These are phyloP conservation scores for Dusona sp. DNA, from an alignment of 2,888 invertebrate genomes.

Conservation along the genomic window DNA sequence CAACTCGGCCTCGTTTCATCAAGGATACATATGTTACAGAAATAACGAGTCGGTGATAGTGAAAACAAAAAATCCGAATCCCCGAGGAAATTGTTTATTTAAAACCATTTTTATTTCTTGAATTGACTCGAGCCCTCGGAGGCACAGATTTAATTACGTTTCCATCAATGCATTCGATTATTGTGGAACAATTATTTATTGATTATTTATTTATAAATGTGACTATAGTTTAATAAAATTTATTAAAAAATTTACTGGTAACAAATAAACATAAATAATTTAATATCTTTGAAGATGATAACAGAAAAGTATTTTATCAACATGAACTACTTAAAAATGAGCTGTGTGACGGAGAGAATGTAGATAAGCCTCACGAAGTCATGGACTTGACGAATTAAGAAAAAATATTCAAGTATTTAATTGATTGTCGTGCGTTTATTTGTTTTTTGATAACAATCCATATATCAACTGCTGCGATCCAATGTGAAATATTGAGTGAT, in stretches of 20 bases:
- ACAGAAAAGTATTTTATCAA: too few relatives aligned
- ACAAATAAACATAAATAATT: neutral
- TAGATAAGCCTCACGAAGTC: neutral
- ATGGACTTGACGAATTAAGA: neutral
- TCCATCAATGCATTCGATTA: neutral
- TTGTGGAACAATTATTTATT: neutral
- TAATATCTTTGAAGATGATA: neutral
- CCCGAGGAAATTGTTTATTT: slow-evolving; percentile 51
- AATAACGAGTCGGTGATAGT: slow-evolving; percentile 24
- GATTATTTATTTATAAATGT: neutral
- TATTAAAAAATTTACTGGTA: neutral
- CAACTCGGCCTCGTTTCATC: slow-evolving; percentile 20
- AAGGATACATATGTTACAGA: slow-evolving; percentile 30
- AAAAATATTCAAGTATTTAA: neutral
- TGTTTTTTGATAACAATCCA: neutral
- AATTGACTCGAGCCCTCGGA: neutral
- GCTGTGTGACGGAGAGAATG: neutral
- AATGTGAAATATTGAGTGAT: neutral
- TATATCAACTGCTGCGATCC: neutral
- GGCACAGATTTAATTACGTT: slow-evolving; percentile 7
- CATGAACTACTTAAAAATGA: neutral
- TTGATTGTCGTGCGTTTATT: neutral
- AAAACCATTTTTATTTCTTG: slow-evolving; percentile 28
- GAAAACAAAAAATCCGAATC: slow-evolving; percentile 12
- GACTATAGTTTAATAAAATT: neutral